Percentiles rank a stretch among this genome's conserved stretches.
Evolutionary conservation across 2,113 vertebrate species (phyloP).

Genomic region (Petromus typicus): DNA sequence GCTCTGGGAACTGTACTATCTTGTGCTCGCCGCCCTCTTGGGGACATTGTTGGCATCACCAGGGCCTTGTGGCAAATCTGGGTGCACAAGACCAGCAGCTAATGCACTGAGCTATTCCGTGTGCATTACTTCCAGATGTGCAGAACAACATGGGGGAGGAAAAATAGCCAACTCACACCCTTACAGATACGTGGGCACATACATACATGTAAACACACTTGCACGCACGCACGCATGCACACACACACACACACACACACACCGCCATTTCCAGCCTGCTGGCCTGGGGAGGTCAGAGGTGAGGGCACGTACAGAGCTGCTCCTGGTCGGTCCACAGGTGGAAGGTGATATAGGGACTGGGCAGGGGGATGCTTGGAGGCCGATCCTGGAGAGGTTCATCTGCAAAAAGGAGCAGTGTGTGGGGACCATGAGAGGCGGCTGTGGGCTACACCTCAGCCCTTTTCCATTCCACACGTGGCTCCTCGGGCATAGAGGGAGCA

Average conservation of each 20-base stretch:
- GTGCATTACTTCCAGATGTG: neutral
- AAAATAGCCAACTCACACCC: neutral
- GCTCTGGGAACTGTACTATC: neutral
- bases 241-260: neutral
- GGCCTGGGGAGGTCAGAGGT: neutral
- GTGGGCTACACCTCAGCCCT: neutral
- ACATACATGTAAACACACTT: neutral
- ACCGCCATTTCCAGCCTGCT: neutral
- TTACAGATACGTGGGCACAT: too few relatives aligned
- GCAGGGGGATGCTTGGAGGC: slow-evolving; percentile 85
- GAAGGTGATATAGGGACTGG: slow-evolving; percentile 94
- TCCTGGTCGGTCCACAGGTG: slow-evolving; percentile 94
- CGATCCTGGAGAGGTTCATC: slow-evolving; percentile 59
- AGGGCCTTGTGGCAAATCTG: neutral
- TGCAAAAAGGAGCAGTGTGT: slow-evolving; percentile 66
- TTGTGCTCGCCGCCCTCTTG: neutral
- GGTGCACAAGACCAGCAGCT: neutral
- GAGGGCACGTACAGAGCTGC: slow-evolving; percentile 89
- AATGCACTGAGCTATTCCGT: neutral
- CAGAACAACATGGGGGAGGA: neutral
- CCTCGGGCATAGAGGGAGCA: neutral
- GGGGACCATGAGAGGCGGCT: neutral
- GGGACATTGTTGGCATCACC: neutral
- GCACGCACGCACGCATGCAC: neutral
- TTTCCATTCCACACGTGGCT: neutral